These are phyloP conservation scores for Lethenteron camtschaticum DNA, from an alignment of 2,113 vertebrate genomes.

Conservation along the genomic window DNA sequence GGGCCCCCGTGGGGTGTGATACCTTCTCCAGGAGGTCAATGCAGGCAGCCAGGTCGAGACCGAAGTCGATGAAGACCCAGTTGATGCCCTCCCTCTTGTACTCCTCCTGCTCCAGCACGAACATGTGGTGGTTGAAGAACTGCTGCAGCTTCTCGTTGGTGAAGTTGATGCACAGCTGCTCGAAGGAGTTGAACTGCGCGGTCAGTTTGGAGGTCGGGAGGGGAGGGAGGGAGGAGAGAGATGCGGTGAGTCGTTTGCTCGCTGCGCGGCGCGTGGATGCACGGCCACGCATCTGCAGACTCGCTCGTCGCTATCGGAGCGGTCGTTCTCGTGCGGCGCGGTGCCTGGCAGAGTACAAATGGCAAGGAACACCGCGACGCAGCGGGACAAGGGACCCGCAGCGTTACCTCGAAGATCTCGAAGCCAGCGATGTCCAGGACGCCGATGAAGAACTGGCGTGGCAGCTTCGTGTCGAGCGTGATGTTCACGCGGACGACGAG, in stretches of 20 bases:
- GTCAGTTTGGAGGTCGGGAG: slow-evolving; percentile 10
- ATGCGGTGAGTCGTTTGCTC: too few relatives aligned
- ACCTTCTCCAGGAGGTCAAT: slow-evolving; percentile 11
- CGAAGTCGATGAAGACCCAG: slow-evolving; percentile 9
- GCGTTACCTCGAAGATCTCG: slow-evolving; percentile 18
- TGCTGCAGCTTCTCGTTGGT: slow-evolving; percentile 20
- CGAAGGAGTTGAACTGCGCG: slow-evolving; percentile 20
- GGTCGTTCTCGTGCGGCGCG: too few relatives aligned
- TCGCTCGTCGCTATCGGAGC: too few relatives aligned
- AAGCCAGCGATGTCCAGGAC: slow-evolving; percentile 18
- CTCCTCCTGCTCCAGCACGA: slow-evolving; percentile 21
- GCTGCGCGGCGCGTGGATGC: too few relatives aligned
- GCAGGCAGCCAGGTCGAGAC: slow-evolving; percentile 9
- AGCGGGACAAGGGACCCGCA: slow-evolving; percentile 2
- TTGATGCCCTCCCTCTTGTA: slow-evolving; percentile 9
- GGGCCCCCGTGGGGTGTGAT: background rate
- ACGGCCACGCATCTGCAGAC: too few relatives aligned
- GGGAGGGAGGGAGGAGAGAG: background rate
- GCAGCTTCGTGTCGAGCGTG: slow-evolving; percentile 18
- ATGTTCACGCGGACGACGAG: slow-evolving; percentile 18
- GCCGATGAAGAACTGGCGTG: slow-evolving; percentile 18
- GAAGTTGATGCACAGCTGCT: slow-evolving; percentile 21
- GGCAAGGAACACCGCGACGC: background rate
- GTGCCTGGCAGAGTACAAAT: too few relatives aligned
- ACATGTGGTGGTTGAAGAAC: slow-evolving; percentile 22